phyloP scores from a whole-genome alignment of 2,113 vertebrate genomes.

The Otus sunia region DNA sequence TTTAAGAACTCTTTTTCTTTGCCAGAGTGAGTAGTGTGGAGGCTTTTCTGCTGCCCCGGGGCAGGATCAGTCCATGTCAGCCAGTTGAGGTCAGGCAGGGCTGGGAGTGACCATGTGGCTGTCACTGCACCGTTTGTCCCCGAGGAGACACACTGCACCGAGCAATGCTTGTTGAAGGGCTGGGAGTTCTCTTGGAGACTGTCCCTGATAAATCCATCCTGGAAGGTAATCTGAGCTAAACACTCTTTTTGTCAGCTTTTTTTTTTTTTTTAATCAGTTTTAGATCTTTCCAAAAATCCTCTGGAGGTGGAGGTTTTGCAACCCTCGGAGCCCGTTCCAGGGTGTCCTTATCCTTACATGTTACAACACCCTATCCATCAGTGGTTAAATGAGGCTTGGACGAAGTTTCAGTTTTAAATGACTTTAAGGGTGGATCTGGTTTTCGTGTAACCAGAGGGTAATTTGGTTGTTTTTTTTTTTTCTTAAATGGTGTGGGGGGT shows the following conservation, averaged over 20 bases:
- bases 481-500: not conserved
- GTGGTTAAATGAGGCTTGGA: not conserved
- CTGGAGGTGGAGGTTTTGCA: conserved; percentile 31
- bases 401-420: not conserved
- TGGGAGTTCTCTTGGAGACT: not conserved
- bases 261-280: not conserved
- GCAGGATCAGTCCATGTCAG: not conserved
- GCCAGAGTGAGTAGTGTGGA: not conserved
- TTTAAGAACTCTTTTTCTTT: not conserved
- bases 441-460: conserved; percentile 31
- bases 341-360: not conserved
- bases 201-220: not conserved
- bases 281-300: not conserved
- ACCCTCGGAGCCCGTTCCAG: not conserved
- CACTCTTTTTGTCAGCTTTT: not conserved
- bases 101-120: not conserved
- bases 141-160: accelerated
- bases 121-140: not conserved
- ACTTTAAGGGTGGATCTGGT: conserved; percentile 14
- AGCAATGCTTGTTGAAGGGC: not conserved
- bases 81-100: not conserved
- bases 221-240: not conserved
- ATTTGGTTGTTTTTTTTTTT: not conserved
- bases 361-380: not conserved
- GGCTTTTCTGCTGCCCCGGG: not conserved